Conservation (phyloP, 1,140 invertebrate genomes). For the Drosophila truncata region DNA sequence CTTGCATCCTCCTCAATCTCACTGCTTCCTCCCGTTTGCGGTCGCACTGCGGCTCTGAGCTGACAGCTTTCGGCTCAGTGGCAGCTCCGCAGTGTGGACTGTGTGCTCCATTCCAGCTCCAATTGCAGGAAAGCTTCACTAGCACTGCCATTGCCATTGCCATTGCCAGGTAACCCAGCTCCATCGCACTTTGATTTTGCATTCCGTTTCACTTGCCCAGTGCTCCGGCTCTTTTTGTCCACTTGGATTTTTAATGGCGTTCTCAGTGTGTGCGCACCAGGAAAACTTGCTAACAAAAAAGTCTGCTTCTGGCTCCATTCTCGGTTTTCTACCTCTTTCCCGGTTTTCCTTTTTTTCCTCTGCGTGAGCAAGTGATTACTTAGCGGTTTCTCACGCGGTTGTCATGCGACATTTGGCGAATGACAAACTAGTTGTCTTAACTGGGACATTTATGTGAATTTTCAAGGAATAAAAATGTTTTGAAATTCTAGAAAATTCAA, state of each 20-base stretch:
- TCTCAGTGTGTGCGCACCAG: conserved; percentile 38
- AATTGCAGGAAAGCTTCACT: conserved; percentile 5
- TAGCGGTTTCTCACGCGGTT: conserved; percentile 52
- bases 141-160: conserved; percentile 8
- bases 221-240: conserved; percentile 25
- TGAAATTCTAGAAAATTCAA: neutral
- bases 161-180: conserved; percentile 25
- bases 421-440: conserved; percentile 45
- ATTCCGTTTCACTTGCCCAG: conserved; percentile 64
- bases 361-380: conserved; percentile 58
- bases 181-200: conserved; percentile 77
- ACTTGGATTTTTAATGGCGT: conserved; percentile 67
- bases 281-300: conserved; percentile 20
- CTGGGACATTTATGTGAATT: neutral
- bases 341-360: neutral
- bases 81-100: conserved; percentile 24
- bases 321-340: neutral
- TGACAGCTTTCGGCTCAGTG: conserved; percentile 38
- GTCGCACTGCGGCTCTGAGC: conserved; percentile 66
- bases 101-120: conserved; percentile 11
- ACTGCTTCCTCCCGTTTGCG: conserved; percentile 39
- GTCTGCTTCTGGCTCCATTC: neutral
- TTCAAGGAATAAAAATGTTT: neutral
- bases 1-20: neutral
- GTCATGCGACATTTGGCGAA: conserved; percentile 45